These are phyloP conservation scores for Cryptus armator DNA, from an alignment of 2,888 invertebrate genomes.

Conservation along the genomic window DNA sequence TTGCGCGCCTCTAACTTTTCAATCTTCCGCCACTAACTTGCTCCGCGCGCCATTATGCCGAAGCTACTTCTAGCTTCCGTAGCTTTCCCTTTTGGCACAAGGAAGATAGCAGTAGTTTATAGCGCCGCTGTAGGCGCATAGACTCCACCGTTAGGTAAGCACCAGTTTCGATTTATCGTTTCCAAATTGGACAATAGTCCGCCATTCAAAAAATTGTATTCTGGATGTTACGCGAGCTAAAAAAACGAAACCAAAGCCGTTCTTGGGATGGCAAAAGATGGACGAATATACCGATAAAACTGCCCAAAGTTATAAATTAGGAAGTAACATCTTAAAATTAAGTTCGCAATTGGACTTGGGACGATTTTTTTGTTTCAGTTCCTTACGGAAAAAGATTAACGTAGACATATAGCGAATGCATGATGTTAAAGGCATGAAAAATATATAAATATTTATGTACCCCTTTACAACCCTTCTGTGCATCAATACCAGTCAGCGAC, in stretches of 20 bases:
- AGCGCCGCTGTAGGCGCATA: not conserved
- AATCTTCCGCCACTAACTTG: slow-evolving; percentile 74
- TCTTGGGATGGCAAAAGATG: not conserved
- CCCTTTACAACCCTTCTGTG: slow-evolving; percentile 26
- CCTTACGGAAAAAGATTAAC: not conserved
- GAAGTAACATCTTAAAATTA: not conserved
- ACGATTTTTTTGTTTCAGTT: not conserved
- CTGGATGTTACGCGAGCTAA: not conserved
- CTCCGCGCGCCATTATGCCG: slow-evolving; percentile 31
- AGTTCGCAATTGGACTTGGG: not conserved
- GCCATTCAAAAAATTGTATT: no score
- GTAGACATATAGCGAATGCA: not conserved
- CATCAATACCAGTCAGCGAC: slow-evolving; percentile 59
- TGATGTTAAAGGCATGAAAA: not conserved
- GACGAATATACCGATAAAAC: not conserved
- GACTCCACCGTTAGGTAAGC: not conserved
- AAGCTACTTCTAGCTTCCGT: slow-evolving; percentile 15
- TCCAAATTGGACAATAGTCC: slow-evolving; percentile 13
- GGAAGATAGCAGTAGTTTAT: slow-evolving; percentile 15
- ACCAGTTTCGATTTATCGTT: slow-evolving; percentile 12
- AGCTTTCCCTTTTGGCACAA: slow-evolving; percentile 41
- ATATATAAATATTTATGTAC: slow-evolving; percentile 18
- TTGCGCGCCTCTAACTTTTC: slow-evolving; percentile 77
- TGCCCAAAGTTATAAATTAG: not conserved
- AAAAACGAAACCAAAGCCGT: not conserved